Base-by-base conservation (phyloP, 2,797 vertebrate species). In the Natrix natrix region DNA sequence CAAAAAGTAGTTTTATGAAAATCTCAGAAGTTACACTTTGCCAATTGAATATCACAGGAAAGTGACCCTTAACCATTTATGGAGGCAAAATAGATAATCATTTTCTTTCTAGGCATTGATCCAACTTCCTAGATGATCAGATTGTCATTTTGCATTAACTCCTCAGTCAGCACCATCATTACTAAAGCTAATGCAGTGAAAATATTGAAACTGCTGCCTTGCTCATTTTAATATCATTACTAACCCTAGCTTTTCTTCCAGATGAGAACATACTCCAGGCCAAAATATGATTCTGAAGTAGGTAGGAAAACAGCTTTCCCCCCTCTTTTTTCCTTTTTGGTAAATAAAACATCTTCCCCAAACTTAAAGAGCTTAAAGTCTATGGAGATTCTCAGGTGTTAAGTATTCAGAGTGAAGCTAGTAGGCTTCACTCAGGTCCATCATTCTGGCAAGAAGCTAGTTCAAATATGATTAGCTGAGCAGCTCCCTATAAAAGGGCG, bases 11-110 rank as follows among this genome's bases (percentile, higher is more conserved):
- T 32, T 2, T 83, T 90, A 61, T 90, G 60, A 88, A 87, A 93
- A 96, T 11, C 48, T 86, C 91, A 90, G 66, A 43, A 24, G 32
- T 90, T 94, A 57, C 10, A 56, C 83, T 94, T 28, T 63, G 4
- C 24, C 91, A 90, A 59, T 55, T 91, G 92, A 90, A 92, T 91
- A 52, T 60, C 86, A 86, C 57, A 13, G 90, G 24, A 90, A 93
- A 94, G 90, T 20, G 0, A 92, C 94, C 32, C n/a, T 74, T 94
- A 22, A 28, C 93, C 94, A 87, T 32, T 16, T 48, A 22, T 55
- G 24, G 87, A 93, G 48, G 13, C 91, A 52, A 8, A 37, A 32
- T 0, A 61, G 37, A 61, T 43, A 7, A 87, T 87, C 55, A 48
- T 90, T 16, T 32, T 90, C 20, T 86, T 59, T 37, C 60, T 37